These are phyloP conservation scores for Cremastobaeus sp. DNA, from an alignment of 2,888 invertebrate species.

Conservation along the genomic window DNA sequence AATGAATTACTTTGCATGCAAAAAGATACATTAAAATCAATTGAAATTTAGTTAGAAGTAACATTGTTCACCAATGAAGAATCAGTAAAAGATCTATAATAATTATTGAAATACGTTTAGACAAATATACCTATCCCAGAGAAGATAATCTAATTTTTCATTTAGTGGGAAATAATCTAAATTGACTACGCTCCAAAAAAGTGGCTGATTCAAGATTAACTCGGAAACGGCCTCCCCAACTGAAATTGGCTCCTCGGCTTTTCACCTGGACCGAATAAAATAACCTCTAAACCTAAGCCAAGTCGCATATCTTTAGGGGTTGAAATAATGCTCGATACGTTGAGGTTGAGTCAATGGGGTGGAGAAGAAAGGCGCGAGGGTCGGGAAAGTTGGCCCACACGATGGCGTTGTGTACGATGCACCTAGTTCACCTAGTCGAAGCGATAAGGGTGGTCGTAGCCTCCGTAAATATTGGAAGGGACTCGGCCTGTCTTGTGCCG, in stretches of 20 bases:
- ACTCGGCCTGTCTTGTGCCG: slow-evolving; percentile 52
- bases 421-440: slow-evolving; percentile 71
- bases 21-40: no score
- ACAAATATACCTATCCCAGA: no score
- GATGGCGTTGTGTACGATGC: slow-evolving; percentile 66
- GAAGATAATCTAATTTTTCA: no score
- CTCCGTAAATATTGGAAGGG: slow-evolving; percentile 74
- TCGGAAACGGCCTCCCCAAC: no score
- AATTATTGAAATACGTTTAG: no score
- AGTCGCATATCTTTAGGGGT: slow-evolving; percentile 43
- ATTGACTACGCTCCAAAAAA: no score
- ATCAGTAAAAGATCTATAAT: no score
- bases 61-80: no score
- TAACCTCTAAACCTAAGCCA: slow-evolving; percentile 27
- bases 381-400: slow-evolving; percentile 46
- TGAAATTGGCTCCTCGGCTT: slow-evolving; percentile 13
- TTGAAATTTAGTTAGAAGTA: no score
- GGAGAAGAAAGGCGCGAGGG: slow-evolving; percentile 44
- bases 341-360: slow-evolving; percentile 57
- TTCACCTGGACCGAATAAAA: slow-evolving; percentile 18
- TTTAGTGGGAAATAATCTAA: no score
- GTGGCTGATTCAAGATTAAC: no score
- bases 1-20: no score
- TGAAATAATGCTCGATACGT: slow-evolving; percentile 61
- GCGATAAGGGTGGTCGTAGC: slow-evolving; percentile 72